These are phyloP conservation scores for Operophtera brumata DNA, from an alignment of 2,888 invertebrate genomes.

Conservation along the genomic window DNA sequence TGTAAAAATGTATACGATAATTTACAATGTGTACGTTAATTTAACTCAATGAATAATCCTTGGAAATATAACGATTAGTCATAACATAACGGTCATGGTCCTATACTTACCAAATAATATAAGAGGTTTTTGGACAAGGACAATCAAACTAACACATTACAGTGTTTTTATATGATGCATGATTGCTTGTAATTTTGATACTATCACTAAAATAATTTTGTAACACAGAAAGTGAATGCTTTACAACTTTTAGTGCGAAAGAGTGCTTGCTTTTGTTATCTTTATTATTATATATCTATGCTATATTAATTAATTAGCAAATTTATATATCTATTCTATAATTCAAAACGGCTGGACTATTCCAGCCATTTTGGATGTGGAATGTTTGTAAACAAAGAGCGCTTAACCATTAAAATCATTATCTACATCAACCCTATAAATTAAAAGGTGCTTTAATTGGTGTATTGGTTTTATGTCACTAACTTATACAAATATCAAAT, in stretches of 20 bases:
- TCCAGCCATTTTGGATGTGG: too few relatives aligned
- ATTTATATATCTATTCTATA: too few relatives aligned
- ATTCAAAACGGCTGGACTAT: too few relatives aligned
- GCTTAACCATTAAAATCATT: too few relatives aligned
- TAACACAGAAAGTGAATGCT: constrained; percentile 4
- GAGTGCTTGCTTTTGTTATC: constrained; percentile 9
- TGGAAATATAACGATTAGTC: background rate
- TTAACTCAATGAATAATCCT: background rate
- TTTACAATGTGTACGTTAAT: too few relatives aligned
- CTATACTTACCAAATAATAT: background rate
- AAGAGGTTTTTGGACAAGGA: constrained; percentile 14
- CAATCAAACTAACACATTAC: background rate
- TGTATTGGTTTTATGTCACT: too few relatives aligned
- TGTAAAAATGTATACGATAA: background rate
- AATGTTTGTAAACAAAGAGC: too few relatives aligned
- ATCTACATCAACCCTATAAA: too few relatives aligned
- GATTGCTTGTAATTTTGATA: background rate
- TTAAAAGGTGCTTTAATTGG: too few relatives aligned
- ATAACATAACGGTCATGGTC: background rate
- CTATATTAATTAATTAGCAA: too few relatives aligned
- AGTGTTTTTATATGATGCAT: constrained; percentile 4
- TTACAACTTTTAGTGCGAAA: constrained; percentile 5
- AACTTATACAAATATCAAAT: too few relatives aligned
- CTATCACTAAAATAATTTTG: background rate
- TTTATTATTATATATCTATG: too few relatives aligned